Evolutionary conservation across 2,888 invertebrate genomes (phyloP), one percentile per base, ranked within the genome.

Genomic region (Mechanitis messenoides): DNA sequence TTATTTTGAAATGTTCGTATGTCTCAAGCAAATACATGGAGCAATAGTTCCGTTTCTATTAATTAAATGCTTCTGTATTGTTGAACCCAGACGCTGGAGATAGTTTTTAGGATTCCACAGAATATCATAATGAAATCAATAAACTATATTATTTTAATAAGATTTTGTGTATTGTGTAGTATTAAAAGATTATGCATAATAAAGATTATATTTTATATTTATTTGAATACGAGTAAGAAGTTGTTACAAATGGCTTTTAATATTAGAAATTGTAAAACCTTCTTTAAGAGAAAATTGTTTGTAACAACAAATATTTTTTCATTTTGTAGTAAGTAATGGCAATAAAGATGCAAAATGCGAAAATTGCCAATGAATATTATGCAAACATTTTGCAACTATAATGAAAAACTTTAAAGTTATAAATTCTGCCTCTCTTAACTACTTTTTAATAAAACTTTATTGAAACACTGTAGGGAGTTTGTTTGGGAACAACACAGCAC

Each of bases 41-140:
- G 71, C 71, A 72, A 74, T 75, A 72, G 71, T 73, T 75, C 73
- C 75, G 73, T 77, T 78, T 76, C 74, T 79, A 76, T 76, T 81
- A 81, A 82, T 82, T 80, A 79, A 79, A 80, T 78, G 78, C 75
- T 78, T 78, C 73, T 76, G 69, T 78, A 73, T 77, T 73, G 74
- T 74, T 74, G 74, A 74, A 74, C 72, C 67, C 68, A 67, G 70
- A 70, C 66, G 63, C 63, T 59, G 67, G 67, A 68, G 64, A 70
- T 67, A 66, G 68, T 68, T 72, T 70, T 67, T 67, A 64, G 60
- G 65, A 69, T 68, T 64, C 54, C 53, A 56, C 45, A 46, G 53
- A 54, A 55, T 61, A 61, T 58, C 59, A 57, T 55, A 56, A 56
- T 54, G 59, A 50, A 59, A 54, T 38, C 56, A 33, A 50, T 20